Base-by-base conservation (phyloP, 2,113 vertebrate species). In the Camelus bactrianus region DNA sequence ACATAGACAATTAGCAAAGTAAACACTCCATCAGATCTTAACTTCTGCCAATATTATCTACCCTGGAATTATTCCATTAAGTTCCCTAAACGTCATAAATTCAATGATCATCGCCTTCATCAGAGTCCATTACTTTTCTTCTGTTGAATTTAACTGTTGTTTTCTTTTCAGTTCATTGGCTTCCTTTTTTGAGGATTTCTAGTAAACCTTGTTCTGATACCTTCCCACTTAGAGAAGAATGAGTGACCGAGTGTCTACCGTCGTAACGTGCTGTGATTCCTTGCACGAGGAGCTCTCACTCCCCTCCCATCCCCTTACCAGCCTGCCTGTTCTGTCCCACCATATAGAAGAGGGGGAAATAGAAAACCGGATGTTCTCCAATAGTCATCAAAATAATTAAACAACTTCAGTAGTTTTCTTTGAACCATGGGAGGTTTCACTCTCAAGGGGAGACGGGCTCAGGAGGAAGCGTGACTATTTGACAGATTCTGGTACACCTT, bases 181-280 rank as follows among this genome's bases (percentile, higher is more conserved):
- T 99, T 96, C 99, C 99, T 99, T 99, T 99, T 98, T 99, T 99
- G 94, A 99, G 99, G 98, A 99, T 99, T 98, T 99, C 99, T 96
- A 99, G 99, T 98, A 99, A 98, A 76, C 99, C 99, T 50, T 99
- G 98, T 95, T 99, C 99, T 19, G 99, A 99, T 96, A 99, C 99
- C 99, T 99, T 42, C 38, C 38, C 38, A 42, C 38, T 42, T 42
- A 13, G n/a, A 77, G 56, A 83, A 76, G 19, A 72, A n/a, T 7
- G 28, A 42, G 46, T 1, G 13, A 26, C 6, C 17, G 32, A 58
- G 14, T 28, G 28, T 73, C 62, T 62, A 13, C 46, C 89, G 64
- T 92, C 4, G 5, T 64, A 60, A 48, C n/a, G 17, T 5, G 26
- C 35, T 64, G 6, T 75, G 80, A 54, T 84, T 77, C 16, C 10